Conservation (phyloP, 2,888 invertebrate genomes). For the Notocelia uddmanniana region DNA sequence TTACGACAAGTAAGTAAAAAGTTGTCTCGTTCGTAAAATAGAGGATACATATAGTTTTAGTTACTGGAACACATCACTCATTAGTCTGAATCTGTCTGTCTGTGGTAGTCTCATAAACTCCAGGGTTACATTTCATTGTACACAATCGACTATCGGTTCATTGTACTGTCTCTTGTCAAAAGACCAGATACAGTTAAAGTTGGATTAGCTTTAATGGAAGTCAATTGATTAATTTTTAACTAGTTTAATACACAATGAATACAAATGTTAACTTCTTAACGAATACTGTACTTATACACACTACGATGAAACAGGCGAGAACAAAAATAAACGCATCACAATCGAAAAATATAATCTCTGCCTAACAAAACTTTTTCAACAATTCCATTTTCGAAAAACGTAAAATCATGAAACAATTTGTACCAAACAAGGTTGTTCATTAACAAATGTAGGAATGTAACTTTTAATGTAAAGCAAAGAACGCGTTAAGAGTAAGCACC, state of each 20-base stretch:
- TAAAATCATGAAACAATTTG: slow-evolving; percentile 56
- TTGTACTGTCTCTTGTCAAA: background rate
- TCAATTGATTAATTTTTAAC: slow-evolving; percentile 39
- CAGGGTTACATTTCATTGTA: background rate
- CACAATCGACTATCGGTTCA: too few relatives aligned
- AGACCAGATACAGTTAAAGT: slow-evolving; percentile 11
- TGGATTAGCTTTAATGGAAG: slow-evolving; percentile 44
- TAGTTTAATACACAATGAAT: slow-evolving; percentile 45
- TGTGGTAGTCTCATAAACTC: background rate
- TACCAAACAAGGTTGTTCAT: slow-evolving; percentile 59
- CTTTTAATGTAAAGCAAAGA: slow-evolving; percentile 60
- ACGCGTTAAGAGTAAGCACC: slow-evolving; percentile 67
- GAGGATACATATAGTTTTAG: background rate
- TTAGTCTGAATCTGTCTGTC: background rate
- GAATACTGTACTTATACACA: slow-evolving; percentile 73
- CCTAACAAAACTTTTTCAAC: slow-evolving; percentile 76
- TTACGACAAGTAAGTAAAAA: background rate
- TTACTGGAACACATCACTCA: slow-evolving; percentile 6
- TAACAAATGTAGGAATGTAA: slow-evolving; percentile 77
- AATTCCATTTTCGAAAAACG: slow-evolving; percentile 69
- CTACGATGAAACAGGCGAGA: slow-evolving; percentile 43
- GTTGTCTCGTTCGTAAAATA: background rate
- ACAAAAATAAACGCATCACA: slow-evolving; percentile 70
- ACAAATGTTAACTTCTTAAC: slow-evolving; percentile 51
- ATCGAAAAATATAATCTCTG: slow-evolving; percentile 84